Evolutionary conservation across 2,797 vertebrate genomes (phyloP).

Genomic region (Chelon labrosus): DNA sequence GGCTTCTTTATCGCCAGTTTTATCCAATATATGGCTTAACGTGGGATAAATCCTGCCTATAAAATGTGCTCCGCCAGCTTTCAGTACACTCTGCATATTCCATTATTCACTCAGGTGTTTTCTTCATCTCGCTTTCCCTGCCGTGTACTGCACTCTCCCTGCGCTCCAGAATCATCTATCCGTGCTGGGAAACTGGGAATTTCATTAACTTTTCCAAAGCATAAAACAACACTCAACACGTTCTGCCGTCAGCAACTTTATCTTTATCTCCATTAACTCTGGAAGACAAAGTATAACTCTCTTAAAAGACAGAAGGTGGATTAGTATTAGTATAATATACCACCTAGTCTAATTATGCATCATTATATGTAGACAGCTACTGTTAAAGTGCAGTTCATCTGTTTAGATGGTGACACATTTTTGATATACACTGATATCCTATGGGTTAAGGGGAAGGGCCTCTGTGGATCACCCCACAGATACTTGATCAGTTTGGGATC

Average conservation of each 20-base stretch:
- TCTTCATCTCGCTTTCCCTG: slow-evolving; percentile 20
- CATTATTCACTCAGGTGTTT: slow-evolving; percentile 30
- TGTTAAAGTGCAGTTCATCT: background rate
- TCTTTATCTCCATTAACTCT: slow-evolving; percentile 15
- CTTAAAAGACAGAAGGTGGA: background rate
- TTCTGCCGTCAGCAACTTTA: slow-evolving; percentile 21
- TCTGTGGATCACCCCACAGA: no score
- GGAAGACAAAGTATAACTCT: slow-evolving; percentile 25
- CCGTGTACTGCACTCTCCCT: slow-evolving; percentile 8
- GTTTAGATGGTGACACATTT: no score
- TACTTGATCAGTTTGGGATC: no score
- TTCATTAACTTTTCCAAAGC: slow-evolving; percentile 30
- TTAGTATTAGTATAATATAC: background rate
- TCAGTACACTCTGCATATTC: slow-evolving; percentile 12
- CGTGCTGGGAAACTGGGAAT: slow-evolving; percentile 49
- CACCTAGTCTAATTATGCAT: background rate
- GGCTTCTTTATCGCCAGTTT: slow-evolving; percentile 17
- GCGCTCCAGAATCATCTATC: slow-evolving; percentile 25
- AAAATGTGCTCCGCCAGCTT: slow-evolving; percentile 23
- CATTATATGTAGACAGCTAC: background rate
- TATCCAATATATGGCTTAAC: slow-evolving; percentile 32
- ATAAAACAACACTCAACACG: slow-evolving; percentile 10
- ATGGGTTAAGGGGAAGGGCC: no score
- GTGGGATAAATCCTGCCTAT: slow-evolving; percentile 33
- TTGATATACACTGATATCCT: no score